Percentiles rank a stretch among this genome's conserved stretches.
Conservation (phyloP, 2,113 vertebrate genomes). For the Phalacrocorax pelagicus region DNA sequence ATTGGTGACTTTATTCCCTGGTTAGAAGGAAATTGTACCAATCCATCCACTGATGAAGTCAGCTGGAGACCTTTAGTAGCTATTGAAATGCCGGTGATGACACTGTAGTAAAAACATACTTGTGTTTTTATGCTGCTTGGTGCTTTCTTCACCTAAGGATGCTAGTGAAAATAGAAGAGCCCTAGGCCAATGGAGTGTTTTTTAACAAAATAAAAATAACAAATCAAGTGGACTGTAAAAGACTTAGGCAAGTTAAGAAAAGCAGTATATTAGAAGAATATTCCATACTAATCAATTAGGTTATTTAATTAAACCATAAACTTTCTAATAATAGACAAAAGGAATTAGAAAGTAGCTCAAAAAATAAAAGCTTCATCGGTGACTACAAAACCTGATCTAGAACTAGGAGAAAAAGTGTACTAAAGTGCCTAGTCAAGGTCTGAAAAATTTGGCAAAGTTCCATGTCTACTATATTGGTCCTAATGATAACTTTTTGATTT, state of each 20-base stretch:
- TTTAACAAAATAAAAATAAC: background rate
- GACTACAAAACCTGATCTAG: background rate
- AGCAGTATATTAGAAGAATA: background rate
- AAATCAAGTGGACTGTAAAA: background rate
- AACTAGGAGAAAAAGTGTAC: background rate
- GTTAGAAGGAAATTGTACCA: background rate
- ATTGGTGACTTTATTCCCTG: background rate
- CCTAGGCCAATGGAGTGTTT: background rate
- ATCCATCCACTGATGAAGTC: background rate
- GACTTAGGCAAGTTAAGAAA: background rate
- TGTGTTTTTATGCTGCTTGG: background rate
- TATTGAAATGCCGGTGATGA: background rate
- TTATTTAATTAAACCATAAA: slow-evolving; percentile 15
- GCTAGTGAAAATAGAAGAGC: background rate
- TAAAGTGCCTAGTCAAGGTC: background rate
- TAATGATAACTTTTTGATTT: background rate
- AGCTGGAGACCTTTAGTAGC: background rate
- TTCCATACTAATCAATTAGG: background rate
- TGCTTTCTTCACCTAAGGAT: background rate
- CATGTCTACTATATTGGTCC: background rate
- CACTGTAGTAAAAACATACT: background rate
- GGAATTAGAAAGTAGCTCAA: background rate
- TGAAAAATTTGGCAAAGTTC: background rate
- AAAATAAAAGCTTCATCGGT: background rate
- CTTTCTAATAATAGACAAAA: background rate